Evolutionary conservation across 2,888 invertebrate genomes (phyloP), one percentile per base, ranked within the genome.

Genomic region (Bhutanitis thaidina): DNA sequence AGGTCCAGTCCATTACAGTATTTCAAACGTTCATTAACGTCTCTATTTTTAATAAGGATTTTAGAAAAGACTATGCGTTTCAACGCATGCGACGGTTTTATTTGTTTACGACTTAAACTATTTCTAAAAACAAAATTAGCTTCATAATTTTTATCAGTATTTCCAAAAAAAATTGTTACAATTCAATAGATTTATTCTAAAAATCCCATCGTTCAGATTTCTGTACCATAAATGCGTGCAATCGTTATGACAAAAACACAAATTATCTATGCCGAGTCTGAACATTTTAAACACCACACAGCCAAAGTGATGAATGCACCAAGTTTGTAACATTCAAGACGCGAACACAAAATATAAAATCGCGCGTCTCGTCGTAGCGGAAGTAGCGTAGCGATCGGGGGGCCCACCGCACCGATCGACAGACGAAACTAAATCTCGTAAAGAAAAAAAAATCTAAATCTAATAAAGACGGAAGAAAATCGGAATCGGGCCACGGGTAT

Each of bases 261-360:
- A n/a, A n/a, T n/a, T n/a, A n/a, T n/a, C n/a, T n/a, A 20, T 50
- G 49, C n/a, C 15, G 29, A 15, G 30, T 46, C 48, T 41, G 52
- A 43, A 39, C 46, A 51, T 74, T 64, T 54, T 25, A 62, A 73
- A 49, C 60, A 75, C 72, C 71, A 59, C 57, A 34, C 35, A 43
- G 60, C 58, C 65, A 57, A 58, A 55, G 79, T 86, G 86, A 86
- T 83, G 81, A 76, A 86, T 86, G 81, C 77, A 71, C 71, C 74
- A 71, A 82, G 81, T 85, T 84, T 77, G 81, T 86, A 73, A 72
- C 65, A 71, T 85, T 84, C 85, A 74, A 70, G 74, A 66, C 69
- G 64, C 68, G 67, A 64, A 58, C 58, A 64, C 59, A 63, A 74
- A 80, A 82, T n/a, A n/a, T n/a, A n/a, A 82, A 75, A 69, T 71